These are phyloP conservation scores for Lordiphosa fenestrarum DNA, from an alignment of 2,888 invertebrate species.

Conservation along the genomic window DNA sequence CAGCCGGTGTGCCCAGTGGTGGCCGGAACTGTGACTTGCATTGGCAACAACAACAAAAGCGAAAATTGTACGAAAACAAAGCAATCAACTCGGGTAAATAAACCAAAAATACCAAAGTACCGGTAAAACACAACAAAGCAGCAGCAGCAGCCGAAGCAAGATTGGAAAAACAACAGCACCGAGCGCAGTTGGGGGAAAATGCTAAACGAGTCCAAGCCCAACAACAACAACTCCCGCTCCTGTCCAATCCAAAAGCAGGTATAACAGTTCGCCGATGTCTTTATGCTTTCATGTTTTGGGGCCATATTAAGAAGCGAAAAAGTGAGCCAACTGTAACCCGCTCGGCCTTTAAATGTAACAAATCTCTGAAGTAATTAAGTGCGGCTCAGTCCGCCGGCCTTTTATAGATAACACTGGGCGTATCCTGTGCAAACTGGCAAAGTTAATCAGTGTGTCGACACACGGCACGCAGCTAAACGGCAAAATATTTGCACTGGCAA, in stretches of 20 bases:
- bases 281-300: conserved; percentile 6
- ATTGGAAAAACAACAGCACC: conserved; percentile 44
- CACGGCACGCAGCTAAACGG: conserved; percentile 73
- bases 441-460: conserved; percentile 69
- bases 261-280: conserved; percentile 22
- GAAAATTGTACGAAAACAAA: conserved; percentile 67
- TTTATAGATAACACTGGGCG: conserved; percentile 8
- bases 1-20: conserved; percentile 27
- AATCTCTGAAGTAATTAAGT: conserved; percentile 68
- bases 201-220: conserved; percentile 42
- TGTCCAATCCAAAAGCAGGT: conserved; percentile 33
- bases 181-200: conserved; percentile 39
- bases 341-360: conserved; percentile 27
- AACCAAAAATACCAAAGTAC: conserved; percentile 68
- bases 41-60: conserved; percentile 49
- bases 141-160: conserved; percentile 30
- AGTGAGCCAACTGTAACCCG: conserved; percentile 5
- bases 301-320: conserved; percentile 38
- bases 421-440: conserved; percentile 48
- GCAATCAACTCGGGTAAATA: conserved; percentile 73
- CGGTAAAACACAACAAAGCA: conserved; percentile 39
- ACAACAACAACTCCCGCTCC: background rate
- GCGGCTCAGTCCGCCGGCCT: conserved; percentile 27
- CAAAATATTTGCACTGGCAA: conserved; percentile 63
- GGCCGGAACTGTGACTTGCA: conserved; percentile 61